A percentile compares a stretch with the other conserved stretches of the same genome.
phyloP scores from a whole-genome alignment of 1,140 invertebrate species.

The Drosophila orena region DNA sequence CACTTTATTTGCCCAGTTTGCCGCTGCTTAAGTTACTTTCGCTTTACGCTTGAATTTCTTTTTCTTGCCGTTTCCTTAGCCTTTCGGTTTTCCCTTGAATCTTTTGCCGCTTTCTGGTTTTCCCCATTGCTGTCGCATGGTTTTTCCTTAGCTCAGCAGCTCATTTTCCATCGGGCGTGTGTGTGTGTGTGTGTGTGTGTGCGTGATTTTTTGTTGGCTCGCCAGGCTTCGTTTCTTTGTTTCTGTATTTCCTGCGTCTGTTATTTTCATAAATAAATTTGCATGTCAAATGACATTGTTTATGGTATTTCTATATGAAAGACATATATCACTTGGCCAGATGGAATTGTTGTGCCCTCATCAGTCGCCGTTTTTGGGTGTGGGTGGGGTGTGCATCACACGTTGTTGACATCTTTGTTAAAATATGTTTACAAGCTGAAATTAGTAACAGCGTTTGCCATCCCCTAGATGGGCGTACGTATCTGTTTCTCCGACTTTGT shows the following conservation, averaged over 20 bases:
- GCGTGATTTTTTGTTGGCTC: constrained; percentile 60
- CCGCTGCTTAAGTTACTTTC: constrained; percentile 78
- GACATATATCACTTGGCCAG: constrained; percentile 65
- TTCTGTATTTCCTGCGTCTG: constrained; percentile 54
- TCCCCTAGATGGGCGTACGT: constrained; percentile 11
- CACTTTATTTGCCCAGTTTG: constrained; percentile 74
- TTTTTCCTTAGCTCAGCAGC: constrained; percentile 71
- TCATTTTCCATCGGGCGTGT: constrained; percentile 66
- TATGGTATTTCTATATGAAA: constrained; percentile 79
- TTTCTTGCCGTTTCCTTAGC: constrained; percentile 28
- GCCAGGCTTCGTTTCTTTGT: constrained; percentile 31
- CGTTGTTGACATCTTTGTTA: constrained; percentile 82
- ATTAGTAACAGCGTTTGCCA: constrained; percentile 63
- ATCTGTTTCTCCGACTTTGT: constrained; percentile 31
- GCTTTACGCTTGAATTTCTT: constrained; percentile 74
- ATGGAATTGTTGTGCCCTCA: constrained; percentile 36
- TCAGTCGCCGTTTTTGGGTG: constrained; percentile 35
- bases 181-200: constrained; percentile 69
- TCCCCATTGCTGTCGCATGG: constrained; percentile 19
- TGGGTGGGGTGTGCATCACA: constrained; percentile 49
- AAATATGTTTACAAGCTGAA: constrained; percentile 82
- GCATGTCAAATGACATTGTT: constrained; percentile 83
- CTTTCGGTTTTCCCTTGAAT: constrained; percentile 14
- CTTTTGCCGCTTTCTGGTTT: constrained; percentile 31
- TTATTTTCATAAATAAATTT: constrained; percentile 84